Conservation (phyloP, 1,140 invertebrate genomes). For the Galleria mellonella region DNA sequence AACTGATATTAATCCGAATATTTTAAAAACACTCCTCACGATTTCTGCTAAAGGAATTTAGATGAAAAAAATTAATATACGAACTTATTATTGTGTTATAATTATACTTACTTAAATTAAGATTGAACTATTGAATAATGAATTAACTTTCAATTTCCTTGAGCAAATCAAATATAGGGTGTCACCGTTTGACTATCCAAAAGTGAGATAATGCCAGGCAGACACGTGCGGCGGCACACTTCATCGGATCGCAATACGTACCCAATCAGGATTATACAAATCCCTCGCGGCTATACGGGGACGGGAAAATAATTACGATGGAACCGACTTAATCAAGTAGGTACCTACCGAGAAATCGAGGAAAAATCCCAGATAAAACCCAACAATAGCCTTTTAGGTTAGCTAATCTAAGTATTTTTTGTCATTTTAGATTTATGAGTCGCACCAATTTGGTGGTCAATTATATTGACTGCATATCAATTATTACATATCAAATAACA, state of each 20-base stretch:
- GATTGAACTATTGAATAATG: too few species aligned
- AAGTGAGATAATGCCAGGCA: constrained; percentile 24
- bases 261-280: constrained; percentile 70
- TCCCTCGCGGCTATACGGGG: constrained; percentile 24
- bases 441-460: not conserved
- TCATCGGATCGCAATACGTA: constrained; percentile 57
- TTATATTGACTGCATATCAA: not conserved
- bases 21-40: too few species aligned
- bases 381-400: too few species aligned
- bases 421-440: not conserved
- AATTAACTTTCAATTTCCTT: constrained; percentile 3
- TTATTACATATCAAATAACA: not conserved
- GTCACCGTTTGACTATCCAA: not conserved
- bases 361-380: constrained; percentile 24
- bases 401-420: too few species aligned
- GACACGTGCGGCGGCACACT: constrained; percentile 55
- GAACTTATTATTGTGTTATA: too few species aligned
- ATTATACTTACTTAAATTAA: too few species aligned
- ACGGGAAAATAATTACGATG: constrained; percentile 58
- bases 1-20: too few species aligned
- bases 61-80: too few species aligned
- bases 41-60: too few species aligned
- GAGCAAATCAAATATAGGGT: not conserved
- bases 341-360: constrained; percentile 41
- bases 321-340: constrained; percentile 59